These are phyloP conservation scores for Physocephala rufipes DNA, from an alignment of 2,888 invertebrate species.

Conservation along the genomic window DNA sequence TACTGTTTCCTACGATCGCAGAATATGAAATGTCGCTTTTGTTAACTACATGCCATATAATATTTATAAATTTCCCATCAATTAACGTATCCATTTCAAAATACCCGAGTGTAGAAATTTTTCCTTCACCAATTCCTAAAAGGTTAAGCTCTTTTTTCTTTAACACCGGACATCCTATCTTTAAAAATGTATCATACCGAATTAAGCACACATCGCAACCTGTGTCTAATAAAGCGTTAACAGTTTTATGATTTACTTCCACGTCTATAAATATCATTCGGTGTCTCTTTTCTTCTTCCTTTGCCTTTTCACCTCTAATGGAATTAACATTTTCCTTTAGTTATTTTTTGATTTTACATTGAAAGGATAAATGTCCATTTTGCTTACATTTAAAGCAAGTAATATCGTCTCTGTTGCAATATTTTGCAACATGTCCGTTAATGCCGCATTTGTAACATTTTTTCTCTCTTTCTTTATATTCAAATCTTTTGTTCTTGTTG, in stretches of 20 bases:
- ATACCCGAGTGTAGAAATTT: conserved; percentile 28
- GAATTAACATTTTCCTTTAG: conserved; percentile 35
- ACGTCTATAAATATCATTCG: not conserved
- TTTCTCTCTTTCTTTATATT: not conserved
- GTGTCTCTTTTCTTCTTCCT: no score
- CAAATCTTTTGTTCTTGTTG: no score
- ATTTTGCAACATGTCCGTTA: not conserved
- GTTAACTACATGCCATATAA: conserved; percentile 21
- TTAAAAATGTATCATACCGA: conserved; percentile 30
- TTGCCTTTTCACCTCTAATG: no score
- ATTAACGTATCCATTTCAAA: conserved; percentile 1
- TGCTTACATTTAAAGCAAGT: conserved; percentile 6
- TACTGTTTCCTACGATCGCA: conserved; percentile 1
- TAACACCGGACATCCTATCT: conserved; percentile 16
- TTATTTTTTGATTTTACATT: not conserved
- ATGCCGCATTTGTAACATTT: conserved; percentile 10
- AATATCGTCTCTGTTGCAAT: not conserved
- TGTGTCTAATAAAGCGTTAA: conserved; percentile 15
- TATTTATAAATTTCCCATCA: conserved; percentile 13
- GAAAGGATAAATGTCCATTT: not conserved
- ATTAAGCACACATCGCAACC: conserved; percentile 24
- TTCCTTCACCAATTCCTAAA: conserved; percentile 16
- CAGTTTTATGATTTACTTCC: conserved; percentile 3
- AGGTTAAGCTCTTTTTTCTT: conserved; percentile 5
- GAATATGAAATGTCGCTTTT: not conserved